phyloP scores from a whole-genome alignment of 2,888 invertebrate species.

The Drosophila anomalata region DNA sequence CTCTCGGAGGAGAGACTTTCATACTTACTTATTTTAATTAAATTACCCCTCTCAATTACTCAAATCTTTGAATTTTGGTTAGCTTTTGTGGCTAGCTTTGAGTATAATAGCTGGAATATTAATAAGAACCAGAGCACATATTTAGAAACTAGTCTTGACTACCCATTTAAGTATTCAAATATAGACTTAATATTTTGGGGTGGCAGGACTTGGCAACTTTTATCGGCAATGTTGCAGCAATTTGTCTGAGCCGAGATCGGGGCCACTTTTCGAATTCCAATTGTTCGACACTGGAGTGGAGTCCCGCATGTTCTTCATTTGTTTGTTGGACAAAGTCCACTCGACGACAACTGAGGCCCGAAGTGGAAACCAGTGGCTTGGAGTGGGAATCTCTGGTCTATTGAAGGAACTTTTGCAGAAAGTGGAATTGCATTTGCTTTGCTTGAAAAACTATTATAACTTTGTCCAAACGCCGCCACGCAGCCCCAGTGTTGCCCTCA shows the following conservation, averaged over 20 bases:
- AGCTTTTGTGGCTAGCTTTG: slow-evolving; percentile 9
- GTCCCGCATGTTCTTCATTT: slow-evolving; percentile 69
- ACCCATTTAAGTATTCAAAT: slow-evolving; percentile 34
- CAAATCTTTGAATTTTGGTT: slow-evolving; percentile 17
- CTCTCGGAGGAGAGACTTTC: no score
- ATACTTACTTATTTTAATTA: neutral
- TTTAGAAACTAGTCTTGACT: slow-evolving; percentile 7
- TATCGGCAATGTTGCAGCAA: slow-evolving; percentile 65
- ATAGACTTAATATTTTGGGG: slow-evolving; percentile 22
- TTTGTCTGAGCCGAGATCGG: slow-evolving; percentile 43
- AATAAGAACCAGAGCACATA: slow-evolving; percentile 9
- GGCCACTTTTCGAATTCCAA: slow-evolving; percentile 64
- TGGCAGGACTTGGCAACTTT: slow-evolving; percentile 41
- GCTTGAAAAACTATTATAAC: slow-evolving; percentile 77
- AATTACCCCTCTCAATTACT: slow-evolving; percentile 1
- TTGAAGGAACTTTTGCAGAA: slow-evolving; percentile 66
- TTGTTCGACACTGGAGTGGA: slow-evolving; percentile 56
- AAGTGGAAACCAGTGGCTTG: neutral
- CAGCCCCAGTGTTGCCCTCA: slow-evolving; percentile 35
- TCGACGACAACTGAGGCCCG: slow-evolving; percentile 59
- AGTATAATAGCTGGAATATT: slow-evolving; percentile 26
- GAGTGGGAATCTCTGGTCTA: slow-evolving; percentile 46
- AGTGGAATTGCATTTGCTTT: slow-evolving; percentile 78
- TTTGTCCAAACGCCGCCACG: slow-evolving; percentile 57
- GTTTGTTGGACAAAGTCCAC: slow-evolving; percentile 70